Evolutionary conservation across 2,888 invertebrate species (phyloP).

Genomic region (Euproctis similis): DNA sequence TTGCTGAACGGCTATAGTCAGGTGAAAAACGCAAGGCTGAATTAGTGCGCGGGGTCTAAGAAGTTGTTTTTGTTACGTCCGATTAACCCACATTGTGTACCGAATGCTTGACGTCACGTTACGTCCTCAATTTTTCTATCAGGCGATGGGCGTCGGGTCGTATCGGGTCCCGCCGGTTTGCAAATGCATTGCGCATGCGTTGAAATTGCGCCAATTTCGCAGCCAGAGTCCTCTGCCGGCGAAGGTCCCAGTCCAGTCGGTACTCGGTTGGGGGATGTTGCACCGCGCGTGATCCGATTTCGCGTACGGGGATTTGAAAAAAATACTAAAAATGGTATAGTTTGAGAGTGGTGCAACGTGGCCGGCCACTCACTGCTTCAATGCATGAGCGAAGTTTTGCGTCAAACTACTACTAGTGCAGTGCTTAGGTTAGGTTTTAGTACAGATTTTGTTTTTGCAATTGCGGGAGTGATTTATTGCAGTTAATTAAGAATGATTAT

Average conservation of each 20-base stretch:
- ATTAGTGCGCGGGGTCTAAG: slow-evolving; percentile 28
- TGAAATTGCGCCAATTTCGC: slow-evolving; percentile 72
- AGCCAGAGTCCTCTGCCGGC: slow-evolving; percentile 66
- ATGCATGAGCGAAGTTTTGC: slow-evolving; percentile 24
- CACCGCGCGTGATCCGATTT: slow-evolving; percentile 46
- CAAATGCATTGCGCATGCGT: slow-evolving; percentile 63
- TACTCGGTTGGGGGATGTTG: slow-evolving; percentile 56
- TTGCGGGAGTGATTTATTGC: too few relatives aligned
- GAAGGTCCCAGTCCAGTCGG: slow-evolving; percentile 49
- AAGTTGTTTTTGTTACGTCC: slow-evolving; percentile 59
- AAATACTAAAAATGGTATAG: slow-evolving; percentile 59
- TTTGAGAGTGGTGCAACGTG: slow-evolving; percentile 48
- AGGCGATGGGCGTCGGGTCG: slow-evolving; percentile 63
- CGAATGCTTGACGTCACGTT: slow-evolving; percentile 67
- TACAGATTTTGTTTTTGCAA: slow-evolving; percentile 21
- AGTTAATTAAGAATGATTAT: slow-evolving; percentile 14
- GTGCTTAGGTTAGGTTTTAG: slow-evolving; percentile 39
- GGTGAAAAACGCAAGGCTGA: slow-evolving; percentile 12
- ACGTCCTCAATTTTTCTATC: slow-evolving; percentile 73
- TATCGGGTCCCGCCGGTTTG: slow-evolving; percentile 60
- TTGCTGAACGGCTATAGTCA: slow-evolving; percentile 6
- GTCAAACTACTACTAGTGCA: slow-evolving; percentile 31
- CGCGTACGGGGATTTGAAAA: slow-evolving; percentile 52
- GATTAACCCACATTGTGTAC: slow-evolving; percentile 66
- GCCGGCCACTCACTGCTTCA: slow-evolving; percentile 26